Conservation (phyloP, 92 coral and sea anemone species). For the Epizoanthus scotinus region DNA sequence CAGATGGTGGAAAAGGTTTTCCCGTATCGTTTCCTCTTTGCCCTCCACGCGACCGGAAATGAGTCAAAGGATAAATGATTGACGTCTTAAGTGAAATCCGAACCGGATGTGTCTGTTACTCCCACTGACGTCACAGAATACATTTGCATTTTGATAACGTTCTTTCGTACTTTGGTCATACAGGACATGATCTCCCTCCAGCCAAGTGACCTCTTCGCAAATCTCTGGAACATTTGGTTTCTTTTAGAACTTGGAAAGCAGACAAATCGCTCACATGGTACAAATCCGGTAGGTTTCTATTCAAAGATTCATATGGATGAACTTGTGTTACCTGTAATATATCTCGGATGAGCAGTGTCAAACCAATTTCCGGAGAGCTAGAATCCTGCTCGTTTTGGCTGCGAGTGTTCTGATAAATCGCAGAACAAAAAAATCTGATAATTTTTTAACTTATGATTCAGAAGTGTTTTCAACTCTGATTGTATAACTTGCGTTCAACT, state of each 20-base stretch:
- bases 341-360: neutral
- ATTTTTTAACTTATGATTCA: no score
- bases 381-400: neutral
- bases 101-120: neutral
- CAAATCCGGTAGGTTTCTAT: neutral
- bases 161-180: no score
- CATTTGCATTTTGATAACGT: neutral
- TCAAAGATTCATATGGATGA: neutral
- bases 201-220: no score
- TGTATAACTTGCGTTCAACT: no score
- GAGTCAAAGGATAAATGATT: neutral
- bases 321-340: no score
- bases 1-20: no score
- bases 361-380: slow-evolving; percentile 10
- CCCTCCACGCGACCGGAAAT: slow-evolving; percentile 3
- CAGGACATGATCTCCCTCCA: no score
- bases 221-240: neutral
- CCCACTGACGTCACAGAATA: slow-evolving; percentile 22
- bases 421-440: no score
- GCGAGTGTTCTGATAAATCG: no score
- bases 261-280: neutral
- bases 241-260: neutral
- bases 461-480: no score
- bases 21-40: no score
- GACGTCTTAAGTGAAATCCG: neutral